Base-by-base conservation (phyloP, 64 coral and sea anemone species). In the Porites australiensis region DNA sequence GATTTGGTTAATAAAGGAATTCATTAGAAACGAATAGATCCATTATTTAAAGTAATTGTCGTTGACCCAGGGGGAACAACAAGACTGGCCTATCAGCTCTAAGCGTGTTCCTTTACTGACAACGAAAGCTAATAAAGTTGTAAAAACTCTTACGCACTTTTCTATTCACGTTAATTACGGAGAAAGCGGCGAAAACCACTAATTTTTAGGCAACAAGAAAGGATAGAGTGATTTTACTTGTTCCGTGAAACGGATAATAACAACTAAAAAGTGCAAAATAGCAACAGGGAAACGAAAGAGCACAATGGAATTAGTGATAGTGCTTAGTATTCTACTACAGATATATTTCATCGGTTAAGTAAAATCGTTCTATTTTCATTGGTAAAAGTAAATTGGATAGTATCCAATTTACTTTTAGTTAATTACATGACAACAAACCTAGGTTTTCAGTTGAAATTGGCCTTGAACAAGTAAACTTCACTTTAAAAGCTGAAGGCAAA, bases 1-100 rank as follows among this genome's bases (percentile, higher is more conserved):
- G 58, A 84, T 84, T 84, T 84, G 61, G 81, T 51, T 84, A 69
- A 84, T 63, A 84, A 84, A 68, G 81, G 53, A 84, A 84, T 63
- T 68, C 81, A 84, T 84, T 68, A 84, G 44, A 50, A 84, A 68
- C 58, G 58, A 69, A 3, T 43, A 52, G 52, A 51, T 69, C 19
- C 69, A 68, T 63, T 69, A n/a, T 69, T 22, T 58, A n/a, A 80
- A 78, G 18, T 78, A 78, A 80, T 80, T 55, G 61, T 22, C 12
- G 8, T 19, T 84, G 81, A 50, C 58, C 69, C 81, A 66, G 45
- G 18, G 63, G 63, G 44, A 63, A 84, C 62, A 68, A 0, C 19
- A 10, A 11, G n/a, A 10, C 8, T 16, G 11, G 51, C 81, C 81
- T 69, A 69, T 84, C 61, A 84, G 46, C 45, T 67, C 3, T 9